A percentile compares a stretch with the other conserved stretches of the same genome.
These are phyloP conservation scores for Ptychoptera contaminata DNA, from an alignment of 2,888 invertebrate genomes.

Conservation along the genomic window DNA sequence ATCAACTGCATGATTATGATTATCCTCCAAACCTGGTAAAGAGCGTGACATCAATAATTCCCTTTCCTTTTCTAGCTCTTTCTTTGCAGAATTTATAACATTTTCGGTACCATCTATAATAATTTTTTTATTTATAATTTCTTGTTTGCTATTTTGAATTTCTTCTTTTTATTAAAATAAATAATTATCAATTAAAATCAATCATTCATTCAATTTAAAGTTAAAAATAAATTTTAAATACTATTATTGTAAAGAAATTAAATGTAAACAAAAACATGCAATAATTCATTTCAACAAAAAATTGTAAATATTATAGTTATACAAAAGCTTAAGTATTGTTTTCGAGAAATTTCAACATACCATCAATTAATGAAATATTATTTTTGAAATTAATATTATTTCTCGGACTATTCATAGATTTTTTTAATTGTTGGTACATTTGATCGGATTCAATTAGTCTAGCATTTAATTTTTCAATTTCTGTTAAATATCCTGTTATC, in stretches of 20 bases:
- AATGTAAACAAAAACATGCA: neutral
- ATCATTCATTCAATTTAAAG: neutral
- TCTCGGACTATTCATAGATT: slow-evolving; percentile 18
- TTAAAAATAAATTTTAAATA: neutral
- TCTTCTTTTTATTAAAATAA: too few species aligned
- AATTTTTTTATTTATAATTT: too few species aligned
- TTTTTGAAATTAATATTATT: slow-evolving; percentile 9
- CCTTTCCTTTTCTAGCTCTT: slow-evolving; percentile 55
- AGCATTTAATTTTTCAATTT: slow-evolving; percentile 80
- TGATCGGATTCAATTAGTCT: slow-evolving; percentile 79
- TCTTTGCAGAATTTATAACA: slow-evolving; percentile 62
- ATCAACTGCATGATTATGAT: slow-evolving; percentile 40
- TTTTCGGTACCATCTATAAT: slow-evolving; percentile 25
- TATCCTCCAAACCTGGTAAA: slow-evolving; percentile 33
- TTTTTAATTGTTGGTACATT: slow-evolving; percentile 55
- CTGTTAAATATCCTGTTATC: slow-evolving; percentile 71
- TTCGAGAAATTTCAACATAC: slow-evolving; percentile 14
- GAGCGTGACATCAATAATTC: slow-evolving; percentile 29
- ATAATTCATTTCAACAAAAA: neutral
- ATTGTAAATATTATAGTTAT: neutral
- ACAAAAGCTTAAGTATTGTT: too few species aligned
- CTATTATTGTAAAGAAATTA: neutral
- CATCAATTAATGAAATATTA: slow-evolving; percentile 9
- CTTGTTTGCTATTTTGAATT: too few species aligned
- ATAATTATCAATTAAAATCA: too few species aligned